phyloP scores from a whole-genome alignment of 2,797 vertebrate species.

The Avahi laniger region DNA sequence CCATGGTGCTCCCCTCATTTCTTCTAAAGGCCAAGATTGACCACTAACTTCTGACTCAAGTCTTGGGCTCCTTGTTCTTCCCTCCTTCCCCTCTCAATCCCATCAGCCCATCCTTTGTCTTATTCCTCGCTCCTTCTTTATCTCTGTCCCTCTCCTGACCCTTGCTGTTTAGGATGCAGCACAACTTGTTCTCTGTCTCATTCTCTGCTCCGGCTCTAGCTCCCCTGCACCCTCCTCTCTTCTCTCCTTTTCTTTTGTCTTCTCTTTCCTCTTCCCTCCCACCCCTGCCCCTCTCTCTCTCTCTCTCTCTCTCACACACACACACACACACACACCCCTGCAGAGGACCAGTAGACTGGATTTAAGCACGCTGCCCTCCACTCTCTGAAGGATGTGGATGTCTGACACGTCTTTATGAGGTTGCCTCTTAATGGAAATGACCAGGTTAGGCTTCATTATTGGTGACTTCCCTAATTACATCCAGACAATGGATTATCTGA shows the following conservation, averaged over 20 bases:
- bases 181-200: neutral
- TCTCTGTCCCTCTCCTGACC: neutral
- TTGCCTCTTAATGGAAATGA: neutral
- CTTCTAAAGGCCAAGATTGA: neutral
- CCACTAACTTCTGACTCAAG: neutral
- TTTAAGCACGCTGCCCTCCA: neutral
- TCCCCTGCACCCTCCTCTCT: too few relatives aligned
- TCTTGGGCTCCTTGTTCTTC: neutral
- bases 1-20: neutral
- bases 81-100: neutral
- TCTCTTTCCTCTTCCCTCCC: fast-evolving
- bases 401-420: neutral
- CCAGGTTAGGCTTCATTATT: neutral
- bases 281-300: too few relatives aligned
- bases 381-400: neutral
- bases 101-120: neutral
- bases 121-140: neutral
- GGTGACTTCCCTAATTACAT: neutral
- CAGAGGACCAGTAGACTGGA: neutral
- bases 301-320: too few relatives aligned
- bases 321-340: too few relatives aligned
- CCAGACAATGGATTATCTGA: neutral
- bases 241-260: neutral
- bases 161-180: neutral
- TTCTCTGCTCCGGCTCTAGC: neutral